Conservation (phyloP, 2,113 vertebrate species). For the Cyphomyrus plagiostoma region DNA sequence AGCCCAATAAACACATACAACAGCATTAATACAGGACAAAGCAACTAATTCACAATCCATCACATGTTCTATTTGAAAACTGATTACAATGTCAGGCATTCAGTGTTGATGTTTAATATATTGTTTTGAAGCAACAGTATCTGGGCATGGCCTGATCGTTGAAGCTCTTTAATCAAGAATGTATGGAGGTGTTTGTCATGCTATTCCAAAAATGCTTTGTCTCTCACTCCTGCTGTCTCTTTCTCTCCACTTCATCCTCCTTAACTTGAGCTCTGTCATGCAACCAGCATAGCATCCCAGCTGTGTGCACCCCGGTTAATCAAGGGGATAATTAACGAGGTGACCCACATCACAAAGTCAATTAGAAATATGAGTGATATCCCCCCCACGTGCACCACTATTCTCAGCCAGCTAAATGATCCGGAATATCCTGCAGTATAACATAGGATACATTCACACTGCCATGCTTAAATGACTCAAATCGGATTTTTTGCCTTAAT, state of each 20-base stretch:
- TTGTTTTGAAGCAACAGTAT: not conserved
- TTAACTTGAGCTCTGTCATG: not conserved
- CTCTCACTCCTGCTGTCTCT: not conserved
- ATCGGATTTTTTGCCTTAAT: no score
- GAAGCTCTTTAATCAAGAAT: not conserved
- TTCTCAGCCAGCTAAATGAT: not conserved
- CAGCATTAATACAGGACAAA: not conserved
- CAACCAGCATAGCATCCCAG: not conserved
- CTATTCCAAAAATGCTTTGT: not conserved
- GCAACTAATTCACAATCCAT: not conserved
- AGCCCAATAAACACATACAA: not conserved
- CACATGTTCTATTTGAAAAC: not conserved
- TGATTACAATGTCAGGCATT: not conserved
- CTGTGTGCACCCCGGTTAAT: not conserved
- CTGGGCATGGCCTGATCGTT: not conserved
- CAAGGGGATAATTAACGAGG: not conserved
- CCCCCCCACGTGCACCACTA: not conserved
- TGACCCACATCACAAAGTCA: not conserved
- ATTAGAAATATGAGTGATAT: constrained; percentile 8
- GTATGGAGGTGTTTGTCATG: not conserved
- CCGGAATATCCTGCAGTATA: not conserved
- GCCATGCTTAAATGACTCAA: no score
- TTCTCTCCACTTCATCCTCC: not conserved
- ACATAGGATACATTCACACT: not conserved
- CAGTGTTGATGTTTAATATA: not conserved